Conservation (phyloP, 1,140 invertebrate genomes). For the Holcopasites calliopsidis region DNA sequence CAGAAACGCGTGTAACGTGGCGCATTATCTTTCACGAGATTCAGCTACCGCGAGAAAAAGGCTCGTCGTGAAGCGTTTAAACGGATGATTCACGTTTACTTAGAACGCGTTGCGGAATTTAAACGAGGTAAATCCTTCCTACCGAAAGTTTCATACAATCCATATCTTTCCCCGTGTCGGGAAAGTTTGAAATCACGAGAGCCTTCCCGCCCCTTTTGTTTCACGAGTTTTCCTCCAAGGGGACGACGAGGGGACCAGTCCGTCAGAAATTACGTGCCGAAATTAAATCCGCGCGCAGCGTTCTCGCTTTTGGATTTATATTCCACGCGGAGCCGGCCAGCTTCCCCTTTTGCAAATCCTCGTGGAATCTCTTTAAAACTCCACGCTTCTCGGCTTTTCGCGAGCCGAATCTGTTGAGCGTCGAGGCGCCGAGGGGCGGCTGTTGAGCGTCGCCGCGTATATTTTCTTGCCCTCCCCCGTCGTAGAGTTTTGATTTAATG, state of each 20-base stretch:
- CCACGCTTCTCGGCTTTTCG: background rate
- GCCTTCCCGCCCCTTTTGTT: too few species aligned
- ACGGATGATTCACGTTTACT: too few species aligned
- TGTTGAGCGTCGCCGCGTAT: conserved; percentile 11
- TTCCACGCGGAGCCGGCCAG: conserved; percentile 8
- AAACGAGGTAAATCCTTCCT: too few species aligned
- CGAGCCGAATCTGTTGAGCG: conserved; percentile 17
- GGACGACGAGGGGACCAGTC: background rate
- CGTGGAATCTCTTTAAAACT: conserved; percentile 45
- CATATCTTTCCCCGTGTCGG: too few species aligned
- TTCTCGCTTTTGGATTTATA: conserved; percentile 46
- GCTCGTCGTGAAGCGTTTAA: too few species aligned
- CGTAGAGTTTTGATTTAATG: conserved; percentile 8
- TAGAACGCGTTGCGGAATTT: too few species aligned
- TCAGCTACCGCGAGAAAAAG: too few species aligned
- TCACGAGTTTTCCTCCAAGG: background rate
- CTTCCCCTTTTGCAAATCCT: conserved; percentile 33
- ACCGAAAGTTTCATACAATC: too few species aligned
- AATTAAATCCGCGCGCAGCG: conserved; percentile 51
- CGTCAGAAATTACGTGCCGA: conserved; percentile 37
- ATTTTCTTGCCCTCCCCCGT: background rate
- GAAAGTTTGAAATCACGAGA: too few species aligned
- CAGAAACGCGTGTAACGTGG: background rate
- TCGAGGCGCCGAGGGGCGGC: background rate
- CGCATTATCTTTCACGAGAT: background rate